Evolutionary conservation across 2,888 invertebrate genomes (phyloP).

Genomic region (Phasia obesa): DNA sequence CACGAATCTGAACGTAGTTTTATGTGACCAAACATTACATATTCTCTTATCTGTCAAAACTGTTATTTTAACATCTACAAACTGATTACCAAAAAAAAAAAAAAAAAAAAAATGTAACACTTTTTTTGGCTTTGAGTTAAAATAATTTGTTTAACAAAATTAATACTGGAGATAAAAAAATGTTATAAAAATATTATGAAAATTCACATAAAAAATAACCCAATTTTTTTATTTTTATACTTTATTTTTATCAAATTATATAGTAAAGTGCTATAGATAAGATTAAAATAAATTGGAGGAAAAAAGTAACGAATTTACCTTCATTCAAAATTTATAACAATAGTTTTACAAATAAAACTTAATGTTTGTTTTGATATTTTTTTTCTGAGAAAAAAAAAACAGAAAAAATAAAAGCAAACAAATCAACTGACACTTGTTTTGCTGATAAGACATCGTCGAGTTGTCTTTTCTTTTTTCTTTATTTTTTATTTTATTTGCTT

Average conservation of each 20-base stretch:
- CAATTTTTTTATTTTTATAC: constrained; percentile 19
- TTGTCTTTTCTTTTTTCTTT: constrained; percentile 43
- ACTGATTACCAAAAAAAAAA: constrained; percentile 30
- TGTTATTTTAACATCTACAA: constrained; percentile 16
- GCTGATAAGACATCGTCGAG: constrained; percentile 51
- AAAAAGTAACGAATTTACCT: constrained; percentile 37
- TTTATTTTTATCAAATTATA: constrained; percentile 51
- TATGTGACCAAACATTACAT: no score
- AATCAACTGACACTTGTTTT: constrained; percentile 61
- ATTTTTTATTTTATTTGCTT: constrained; percentile 37
- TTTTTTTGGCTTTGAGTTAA: neutral
- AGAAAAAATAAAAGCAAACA: constrained; percentile 41
- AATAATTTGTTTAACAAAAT: constrained; percentile 40
- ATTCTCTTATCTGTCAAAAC: no score
- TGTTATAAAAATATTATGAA: neutral
- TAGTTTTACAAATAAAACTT: constrained; percentile 6
- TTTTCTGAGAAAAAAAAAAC: neutral
- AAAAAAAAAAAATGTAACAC: constrained; percentile 23
- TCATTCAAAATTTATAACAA: constrained; percentile 13
- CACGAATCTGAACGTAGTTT: no score
- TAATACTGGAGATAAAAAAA: neutral
- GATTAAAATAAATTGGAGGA: constrained; percentile 41
- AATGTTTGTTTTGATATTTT: constrained; percentile 6
- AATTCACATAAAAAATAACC: constrained; percentile 12
- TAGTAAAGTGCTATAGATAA: constrained; percentile 53